Base-by-base conservation (phyloP, 2,888 invertebrate species). In the Neoascia interrupta region DNA sequence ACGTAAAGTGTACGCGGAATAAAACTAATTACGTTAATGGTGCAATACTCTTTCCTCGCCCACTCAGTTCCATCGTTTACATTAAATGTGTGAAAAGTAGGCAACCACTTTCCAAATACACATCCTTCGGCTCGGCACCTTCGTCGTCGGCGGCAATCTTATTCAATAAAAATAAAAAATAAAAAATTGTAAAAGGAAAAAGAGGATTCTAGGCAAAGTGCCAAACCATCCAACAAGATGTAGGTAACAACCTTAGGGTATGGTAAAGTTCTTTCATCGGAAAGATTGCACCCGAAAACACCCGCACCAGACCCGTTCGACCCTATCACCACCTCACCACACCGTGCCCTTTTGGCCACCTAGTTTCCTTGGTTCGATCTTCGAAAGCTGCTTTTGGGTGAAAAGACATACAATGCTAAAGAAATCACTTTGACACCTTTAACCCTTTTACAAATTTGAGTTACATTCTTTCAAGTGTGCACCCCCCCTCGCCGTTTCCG, bases 351-450 rank as follows among this genome's bases (percentile, higher is more conserved):
- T n/a, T n/a, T n/a, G n/a, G n/a, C n/a, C n/a, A n/a, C n/a, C 11
- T 8, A 11, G n/a, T 1, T n/a, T 37, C 26, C 2, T 13, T 39
- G 39, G 70, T 60, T 76, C 53, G 53, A 70, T 39, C 37, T 69
- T 53, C 39, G 47, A 47, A 60, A 60, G 69, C 31, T 36, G 43
- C 56, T 61, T 53, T 54, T 13, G n/a, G 45, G 64, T 58, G 39
- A 60, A 66, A 76, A 53, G 79, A 73, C 79, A 68, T 68, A 56
- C 79, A 73, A 73, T 79, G 73, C 73, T 79, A 54, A 63, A 66
- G 73, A 73, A 79, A 79, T 79, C 72, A 79, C 79, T 79, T 79
- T 79, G 73, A 66, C 79, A 79, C 73, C 73, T 68, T 79, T 61
- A 79, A 79, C 79, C 66, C 73, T 73, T 79, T 79, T 61, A 79